Conservation (phyloP, 2,113 vertebrate species). For the Zosterops pallidus region DNA sequence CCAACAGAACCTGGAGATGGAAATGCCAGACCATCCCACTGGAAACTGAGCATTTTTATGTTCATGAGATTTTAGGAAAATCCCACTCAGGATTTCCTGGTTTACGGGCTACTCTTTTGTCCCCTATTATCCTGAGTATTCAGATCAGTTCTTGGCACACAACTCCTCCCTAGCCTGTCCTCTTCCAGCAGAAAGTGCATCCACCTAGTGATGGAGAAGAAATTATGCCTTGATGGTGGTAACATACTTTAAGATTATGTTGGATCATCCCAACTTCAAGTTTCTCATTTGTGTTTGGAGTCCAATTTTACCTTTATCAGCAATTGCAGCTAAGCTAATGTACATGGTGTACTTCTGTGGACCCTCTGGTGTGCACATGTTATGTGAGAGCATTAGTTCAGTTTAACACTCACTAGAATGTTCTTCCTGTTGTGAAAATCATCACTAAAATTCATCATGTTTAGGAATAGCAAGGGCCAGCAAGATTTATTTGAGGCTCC, state of each 20-base stretch:
- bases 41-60: background rate
- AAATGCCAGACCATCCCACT: background rate
- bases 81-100: background rate
- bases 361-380: background rate
- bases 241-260: background rate
- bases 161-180: background rate
- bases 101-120: background rate
- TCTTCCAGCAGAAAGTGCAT: background rate
- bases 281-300: background rate
- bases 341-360: background rate
- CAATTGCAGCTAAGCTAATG: background rate
- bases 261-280: background rate
- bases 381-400: background rate
- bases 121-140: background rate
- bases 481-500: background rate
- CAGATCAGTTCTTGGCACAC: background rate
- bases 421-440: background rate
- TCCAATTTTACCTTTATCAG: background rate
- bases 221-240: background rate
- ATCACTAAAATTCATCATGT: background rate
- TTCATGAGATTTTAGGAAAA: background rate
- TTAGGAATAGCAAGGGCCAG: background rate
- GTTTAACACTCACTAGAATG: background rate
- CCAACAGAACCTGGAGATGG: background rate
- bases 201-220: background rate